Evolutionary conservation across 2,888 invertebrate genomes (phyloP), one percentile per base, ranked within the genome.

Genomic region (Tachina fera): DNA sequence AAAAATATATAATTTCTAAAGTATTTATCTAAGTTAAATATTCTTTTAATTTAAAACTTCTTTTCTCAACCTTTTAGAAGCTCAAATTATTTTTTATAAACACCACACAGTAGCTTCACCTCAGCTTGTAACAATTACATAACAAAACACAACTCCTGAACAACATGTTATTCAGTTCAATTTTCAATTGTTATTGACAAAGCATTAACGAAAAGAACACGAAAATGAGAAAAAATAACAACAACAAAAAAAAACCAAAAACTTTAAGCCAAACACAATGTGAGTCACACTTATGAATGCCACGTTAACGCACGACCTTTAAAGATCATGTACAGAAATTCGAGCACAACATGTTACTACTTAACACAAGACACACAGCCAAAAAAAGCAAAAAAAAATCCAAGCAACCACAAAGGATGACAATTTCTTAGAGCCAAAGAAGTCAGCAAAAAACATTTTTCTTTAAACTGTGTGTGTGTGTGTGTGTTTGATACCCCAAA

Each of bases 281-380:
- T 83, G 83, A 83, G 83, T 83, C 77, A 83, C 78, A 75, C 81
- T 81, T 81, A 75, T 75, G 81, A 47, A 81, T 75, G 61, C 74
- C 74, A 53, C 5, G 53, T 53, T 47, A 83, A 86, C 86, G 86
- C 86, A 86, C 86, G 86, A 86, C 79, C 86, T 86, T 79, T 86
- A 71, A 83, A 80, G 79, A 86, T 83, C 86, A 86, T 86, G 83
- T 83, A 67, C 79, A 83, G 86, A 86, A 86, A 86, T 83, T 86
- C 86, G 86, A 86, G 86, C 86, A 86, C 79, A 83, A 56, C 83
- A 83, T 82, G 82, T 82, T 76, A 76, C 76, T 51, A 65, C 63
- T 82, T 76, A 76, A 82, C 83, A 78, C 83, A 81, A 51, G 31
- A 68, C n/a, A 75, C 51, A 81, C 51, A 61, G 51, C 6, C 68